Conservation (phyloP, 2,888 invertebrate genomes). For the Patella caerulea region DNA sequence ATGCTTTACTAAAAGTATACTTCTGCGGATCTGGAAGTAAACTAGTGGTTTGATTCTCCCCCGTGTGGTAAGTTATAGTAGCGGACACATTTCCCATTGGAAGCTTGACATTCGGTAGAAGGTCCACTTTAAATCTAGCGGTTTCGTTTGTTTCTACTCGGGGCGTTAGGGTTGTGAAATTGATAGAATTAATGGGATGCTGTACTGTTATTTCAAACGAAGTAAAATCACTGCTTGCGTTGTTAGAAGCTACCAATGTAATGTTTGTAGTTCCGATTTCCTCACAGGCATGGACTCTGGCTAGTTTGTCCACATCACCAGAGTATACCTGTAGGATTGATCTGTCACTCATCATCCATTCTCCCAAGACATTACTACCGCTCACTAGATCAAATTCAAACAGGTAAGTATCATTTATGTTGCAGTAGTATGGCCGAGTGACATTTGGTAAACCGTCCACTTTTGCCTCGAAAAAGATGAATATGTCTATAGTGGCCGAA, state of each 20-base stretch:
- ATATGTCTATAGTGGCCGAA: neutral
- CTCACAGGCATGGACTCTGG: constrained; percentile 4
- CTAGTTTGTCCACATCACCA: constrained; percentile 10
- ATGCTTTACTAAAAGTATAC: constrained; percentile 1
- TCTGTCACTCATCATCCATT: constrained; percentile 20
- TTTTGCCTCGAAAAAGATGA: constrained; percentile 16
- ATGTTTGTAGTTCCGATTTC: constrained; percentile 7
- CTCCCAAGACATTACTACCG: constrained; percentile 15
- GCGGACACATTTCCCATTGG: constrained; percentile 20
- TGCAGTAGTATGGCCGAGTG: neutral
- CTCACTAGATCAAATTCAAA: neutral
- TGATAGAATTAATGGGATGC: constrained; percentile 15
- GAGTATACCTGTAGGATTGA: constrained; percentile 13
- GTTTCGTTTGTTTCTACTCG: neutral
- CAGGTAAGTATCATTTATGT: constrained; percentile 8
- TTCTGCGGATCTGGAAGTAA: neutral
- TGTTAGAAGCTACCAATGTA: constrained; percentile 19
- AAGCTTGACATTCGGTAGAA: neutral
- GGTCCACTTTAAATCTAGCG: neutral
- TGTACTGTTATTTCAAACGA: constrained; percentile 19
- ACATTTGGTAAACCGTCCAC: neutral
- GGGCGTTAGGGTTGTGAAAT: neutral
- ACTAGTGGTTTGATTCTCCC: neutral
- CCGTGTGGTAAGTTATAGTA: neutral
- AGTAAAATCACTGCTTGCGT: constrained; percentile 1